These are phyloP conservation scores for Montipora capitata DNA, from an alignment of 92 coral and sea anemone species.

Conservation along the genomic window DNA sequence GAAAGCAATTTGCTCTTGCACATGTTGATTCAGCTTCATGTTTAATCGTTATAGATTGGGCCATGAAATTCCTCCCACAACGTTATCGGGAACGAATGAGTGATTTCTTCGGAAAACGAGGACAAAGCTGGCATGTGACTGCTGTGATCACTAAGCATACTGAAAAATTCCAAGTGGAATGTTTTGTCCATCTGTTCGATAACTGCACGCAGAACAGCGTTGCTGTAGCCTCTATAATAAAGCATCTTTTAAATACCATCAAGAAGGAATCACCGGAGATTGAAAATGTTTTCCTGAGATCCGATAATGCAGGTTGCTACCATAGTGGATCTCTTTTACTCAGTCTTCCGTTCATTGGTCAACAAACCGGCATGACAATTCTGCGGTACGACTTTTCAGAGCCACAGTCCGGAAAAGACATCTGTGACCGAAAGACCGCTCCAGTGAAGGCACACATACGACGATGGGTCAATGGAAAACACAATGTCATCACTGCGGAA, in stretches of 20 bases:
- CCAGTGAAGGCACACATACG: slow-evolving; percentile 67
- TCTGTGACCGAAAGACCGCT: slow-evolving; percentile 69
- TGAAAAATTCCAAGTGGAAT: slow-evolving; percentile 58
- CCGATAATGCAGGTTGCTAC: slow-evolving; percentile 70
- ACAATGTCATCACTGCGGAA: slow-evolving; percentile 57
- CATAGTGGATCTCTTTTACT: slow-evolving; percentile 54
- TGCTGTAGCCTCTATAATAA: slow-evolving; percentile 55
- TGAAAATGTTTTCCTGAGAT: slow-evolving; percentile 56
- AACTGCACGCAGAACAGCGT: slow-evolving; percentile 55
- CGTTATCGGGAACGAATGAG: slow-evolving; percentile 51
- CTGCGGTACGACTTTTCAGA: slow-evolving; percentile 47
- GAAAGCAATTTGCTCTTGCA: slow-evolving; percentile 41
- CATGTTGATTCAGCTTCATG: slow-evolving; percentile 23
- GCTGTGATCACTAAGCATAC: slow-evolving; percentile 45
- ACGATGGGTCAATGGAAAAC: slow-evolving; percentile 66
- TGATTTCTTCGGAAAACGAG: slow-evolving; percentile 43
- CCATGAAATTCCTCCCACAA: slow-evolving; percentile 54
- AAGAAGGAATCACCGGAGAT: slow-evolving; percentile 60
- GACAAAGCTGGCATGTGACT: slow-evolving; percentile 48
- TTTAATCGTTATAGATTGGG: slow-evolving; percentile 43
- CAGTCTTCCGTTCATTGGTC: slow-evolving; percentile 47
- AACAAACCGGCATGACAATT: slow-evolving; percentile 28
- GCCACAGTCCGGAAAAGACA: slow-evolving; percentile 69
- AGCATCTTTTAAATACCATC: slow-evolving; percentile 47
- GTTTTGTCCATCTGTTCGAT: slow-evolving; percentile 52